Conservation (phyloP, 2,888 invertebrate genomes). For the Salticus scenicus region DNA sequence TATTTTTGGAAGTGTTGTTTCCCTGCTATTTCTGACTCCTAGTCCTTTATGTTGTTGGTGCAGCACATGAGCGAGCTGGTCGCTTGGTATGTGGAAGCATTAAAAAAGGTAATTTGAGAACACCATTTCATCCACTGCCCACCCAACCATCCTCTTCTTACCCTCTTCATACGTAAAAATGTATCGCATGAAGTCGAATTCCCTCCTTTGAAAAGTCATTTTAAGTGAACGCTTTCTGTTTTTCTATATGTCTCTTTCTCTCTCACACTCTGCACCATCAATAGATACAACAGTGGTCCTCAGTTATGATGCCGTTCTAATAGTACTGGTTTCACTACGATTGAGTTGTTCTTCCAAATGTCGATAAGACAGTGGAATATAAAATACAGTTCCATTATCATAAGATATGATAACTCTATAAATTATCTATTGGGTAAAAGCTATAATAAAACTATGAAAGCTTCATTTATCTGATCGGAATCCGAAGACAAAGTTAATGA, state of each 20-base stretch:
- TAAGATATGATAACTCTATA: too few species aligned
- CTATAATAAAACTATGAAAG: too few species aligned
- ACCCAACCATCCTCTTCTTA: conserved; percentile 45
- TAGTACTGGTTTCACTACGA: too few species aligned
- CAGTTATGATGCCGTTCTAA: too few species aligned
- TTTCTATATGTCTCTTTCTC: conserved; percentile 8
- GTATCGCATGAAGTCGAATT: conserved; percentile 58
- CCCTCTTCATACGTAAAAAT: conserved; percentile 50
- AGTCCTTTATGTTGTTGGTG: conserved; percentile 71
- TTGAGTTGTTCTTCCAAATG: too few species aligned
- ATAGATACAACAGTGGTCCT: too few species aligned
- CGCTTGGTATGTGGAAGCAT: conserved; percentile 71
- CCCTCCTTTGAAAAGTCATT: not conserved
- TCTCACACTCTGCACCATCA: conserved; percentile 57
- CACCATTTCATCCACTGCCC: conserved; percentile 8
- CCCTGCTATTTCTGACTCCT: conserved; percentile 70
- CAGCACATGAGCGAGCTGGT: conserved; percentile 72
- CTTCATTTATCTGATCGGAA: too few species aligned
- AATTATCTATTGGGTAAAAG: too few species aligned
- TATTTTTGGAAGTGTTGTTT: conserved; percentile 59
- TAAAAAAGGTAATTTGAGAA: conserved; percentile 69
- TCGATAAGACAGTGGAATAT: too few species aligned
- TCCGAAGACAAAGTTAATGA: too few species aligned
- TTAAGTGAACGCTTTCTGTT: not conserved
- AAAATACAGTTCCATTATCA: too few species aligned